phyloP scores from a whole-genome alignment of 1,140 invertebrate genomes.

The Olivierus martensii region DNA sequence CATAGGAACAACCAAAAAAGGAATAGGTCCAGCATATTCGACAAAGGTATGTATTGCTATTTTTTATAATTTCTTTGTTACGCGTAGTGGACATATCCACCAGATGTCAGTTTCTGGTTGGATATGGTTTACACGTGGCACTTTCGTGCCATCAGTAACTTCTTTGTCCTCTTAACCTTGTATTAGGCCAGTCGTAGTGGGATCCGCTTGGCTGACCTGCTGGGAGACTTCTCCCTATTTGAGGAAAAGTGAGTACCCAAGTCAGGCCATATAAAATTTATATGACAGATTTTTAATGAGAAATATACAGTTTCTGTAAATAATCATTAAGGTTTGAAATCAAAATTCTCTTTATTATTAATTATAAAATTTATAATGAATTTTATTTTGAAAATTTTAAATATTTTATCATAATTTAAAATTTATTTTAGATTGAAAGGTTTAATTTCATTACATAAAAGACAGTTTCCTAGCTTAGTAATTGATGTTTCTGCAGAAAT shows the following conservation, averaged over 20 bases:
- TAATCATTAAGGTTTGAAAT: too few relatives aligned
- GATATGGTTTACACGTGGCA: not conserved
- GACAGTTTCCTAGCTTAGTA: slow-evolving; percentile 71
- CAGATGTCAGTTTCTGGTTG: not conserved
- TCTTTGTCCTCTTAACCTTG: slow-evolving; percentile 15
- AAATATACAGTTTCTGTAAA: too few relatives aligned
- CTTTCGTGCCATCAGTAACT: slow-evolving; percentile 5
- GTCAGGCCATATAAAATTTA: too few relatives aligned
- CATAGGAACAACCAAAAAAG: slow-evolving; percentile 97
- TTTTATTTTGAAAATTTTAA: not conserved
- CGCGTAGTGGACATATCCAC: not conserved
- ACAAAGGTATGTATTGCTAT: slow-evolving; percentile 47
- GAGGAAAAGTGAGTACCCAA: slow-evolving; percentile 48
- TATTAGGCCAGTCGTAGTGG: slow-evolving; percentile 70
- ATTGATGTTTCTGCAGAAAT: slow-evolving; percentile 78
- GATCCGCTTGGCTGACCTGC: slow-evolving; percentile 78
- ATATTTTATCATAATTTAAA: not conserved
- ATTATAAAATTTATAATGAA: too few relatives aligned
- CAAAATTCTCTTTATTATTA: too few relatives aligned
- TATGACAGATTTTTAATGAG: too few relatives aligned
- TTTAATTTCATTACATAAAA: slow-evolving; percentile 64
- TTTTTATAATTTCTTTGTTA: not conserved
- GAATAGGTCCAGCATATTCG: slow-evolving; percentile 94
- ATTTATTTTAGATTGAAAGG: slow-evolving; percentile 52
- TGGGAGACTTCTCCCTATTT: slow-evolving; percentile 81